These are phyloP conservation scores for Zaprionus inermis DNA, from an alignment of 1,140 invertebrate genomes.

Conservation along the genomic window DNA sequence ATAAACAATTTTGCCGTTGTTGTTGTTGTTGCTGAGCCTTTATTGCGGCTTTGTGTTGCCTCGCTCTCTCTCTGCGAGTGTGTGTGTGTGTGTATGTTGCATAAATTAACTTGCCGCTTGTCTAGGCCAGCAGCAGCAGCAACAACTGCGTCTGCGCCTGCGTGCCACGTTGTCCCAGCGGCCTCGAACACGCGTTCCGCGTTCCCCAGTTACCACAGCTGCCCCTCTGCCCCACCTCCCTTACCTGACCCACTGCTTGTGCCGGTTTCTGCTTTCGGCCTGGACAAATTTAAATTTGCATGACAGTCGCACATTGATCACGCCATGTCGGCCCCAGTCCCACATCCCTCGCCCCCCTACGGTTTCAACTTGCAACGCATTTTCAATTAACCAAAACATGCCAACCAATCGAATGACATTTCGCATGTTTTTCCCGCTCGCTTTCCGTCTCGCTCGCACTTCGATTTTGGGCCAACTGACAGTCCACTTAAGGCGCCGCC, in stretches of 20 bases:
- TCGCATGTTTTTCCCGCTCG: slow-evolving; percentile 12
- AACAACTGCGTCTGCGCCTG: slow-evolving; percentile 17
- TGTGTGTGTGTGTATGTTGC: slow-evolving; percentile 57
- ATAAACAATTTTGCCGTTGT: slow-evolving; percentile 80
- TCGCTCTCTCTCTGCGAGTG: slow-evolving; percentile 37
- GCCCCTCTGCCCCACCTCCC: not conserved
- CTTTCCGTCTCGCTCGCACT: not conserved
- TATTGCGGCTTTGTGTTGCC: slow-evolving; percentile 68
- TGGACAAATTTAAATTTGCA: slow-evolving; percentile 82
- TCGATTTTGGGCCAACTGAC: slow-evolving; percentile 46
- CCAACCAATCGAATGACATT: slow-evolving; percentile 45
- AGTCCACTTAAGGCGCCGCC: slow-evolving; percentile 50
- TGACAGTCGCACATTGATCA: slow-evolving; percentile 82
- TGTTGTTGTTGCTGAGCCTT: slow-evolving; percentile 59
- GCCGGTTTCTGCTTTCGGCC: slow-evolving; percentile 42
- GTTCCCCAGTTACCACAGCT: not conserved
- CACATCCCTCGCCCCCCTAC: slow-evolving; percentile 42
- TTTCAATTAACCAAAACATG: slow-evolving; percentile 58
- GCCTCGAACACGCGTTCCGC: slow-evolving; percentile 1
- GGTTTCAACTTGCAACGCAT: slow-evolving; percentile 61
- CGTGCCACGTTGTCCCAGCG: slow-evolving; percentile 26
- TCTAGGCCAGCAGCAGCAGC: slow-evolving; percentile 55
- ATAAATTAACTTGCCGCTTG: slow-evolving; percentile 83
- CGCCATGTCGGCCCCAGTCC: slow-evolving; percentile 22
- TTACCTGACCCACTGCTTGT: too few relatives aligned